These are phyloP conservation scores for Empidonax alnorum DNA, from an alignment of 2,113 vertebrate genomes.

Conservation along the genomic window DNA sequence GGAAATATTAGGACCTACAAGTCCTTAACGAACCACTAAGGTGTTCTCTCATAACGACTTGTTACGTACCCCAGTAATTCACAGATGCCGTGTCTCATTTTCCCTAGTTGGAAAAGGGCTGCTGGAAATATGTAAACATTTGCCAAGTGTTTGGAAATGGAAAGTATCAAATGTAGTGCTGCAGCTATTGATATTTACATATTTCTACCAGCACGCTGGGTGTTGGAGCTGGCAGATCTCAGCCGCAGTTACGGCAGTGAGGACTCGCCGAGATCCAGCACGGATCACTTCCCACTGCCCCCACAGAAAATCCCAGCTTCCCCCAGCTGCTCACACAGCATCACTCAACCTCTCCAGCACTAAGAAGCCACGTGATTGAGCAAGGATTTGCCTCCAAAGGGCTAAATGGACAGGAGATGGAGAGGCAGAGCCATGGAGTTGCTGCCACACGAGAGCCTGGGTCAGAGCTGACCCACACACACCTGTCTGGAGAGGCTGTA, in stretches of 20 bases:
- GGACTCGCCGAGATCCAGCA: neutral
- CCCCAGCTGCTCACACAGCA: neutral
- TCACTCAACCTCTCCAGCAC: neutral
- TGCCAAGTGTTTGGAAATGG: conserved; percentile 22
- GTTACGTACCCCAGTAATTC: neutral
- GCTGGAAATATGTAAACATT: conserved; percentile 4
- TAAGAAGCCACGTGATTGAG: neutral
- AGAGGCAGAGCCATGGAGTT: neutral
- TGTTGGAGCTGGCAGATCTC: neutral
- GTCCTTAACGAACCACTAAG: neutral
- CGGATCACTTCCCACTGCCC: neutral
- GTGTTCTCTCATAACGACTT: neutral
- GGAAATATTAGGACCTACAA: neutral
- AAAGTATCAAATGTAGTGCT: neutral
- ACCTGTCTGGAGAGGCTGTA: neutral
- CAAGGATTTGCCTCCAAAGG: neutral
- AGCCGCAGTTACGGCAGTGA: neutral
- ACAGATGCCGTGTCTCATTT: neutral
- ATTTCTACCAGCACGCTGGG: neutral
- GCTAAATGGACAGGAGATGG: neutral
- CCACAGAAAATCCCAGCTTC: neutral
- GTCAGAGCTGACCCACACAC: neutral
- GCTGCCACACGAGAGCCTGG: neutral
- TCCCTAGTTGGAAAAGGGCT: neutral
- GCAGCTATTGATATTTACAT: conserved; percentile 12